These are phyloP conservation scores for Darwinula stevensoni DNA, from an alignment of 2,888 invertebrate genomes.

Conservation along the genomic window DNA sequence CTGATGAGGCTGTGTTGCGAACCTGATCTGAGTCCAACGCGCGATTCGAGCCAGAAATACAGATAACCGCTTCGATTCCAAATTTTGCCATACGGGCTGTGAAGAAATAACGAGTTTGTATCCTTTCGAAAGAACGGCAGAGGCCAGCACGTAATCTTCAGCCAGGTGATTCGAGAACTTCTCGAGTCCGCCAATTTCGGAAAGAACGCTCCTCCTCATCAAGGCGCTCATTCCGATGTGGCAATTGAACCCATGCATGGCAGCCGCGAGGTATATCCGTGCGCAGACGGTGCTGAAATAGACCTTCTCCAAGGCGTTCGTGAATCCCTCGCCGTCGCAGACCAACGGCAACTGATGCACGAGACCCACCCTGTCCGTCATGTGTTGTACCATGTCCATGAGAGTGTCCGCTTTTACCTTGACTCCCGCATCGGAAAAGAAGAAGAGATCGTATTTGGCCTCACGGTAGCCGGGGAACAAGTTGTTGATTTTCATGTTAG, in stretches of 20 bases:
- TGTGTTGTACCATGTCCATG: constrained; percentile 71
- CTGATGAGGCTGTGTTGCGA: constrained; percentile 78
- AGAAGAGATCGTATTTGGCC: constrained; percentile 57
- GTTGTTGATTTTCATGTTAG: constrained; percentile 98
- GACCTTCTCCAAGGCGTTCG: too few species aligned
- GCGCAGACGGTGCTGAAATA: constrained; percentile 95
- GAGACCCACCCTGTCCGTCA: constrained; percentile 65
- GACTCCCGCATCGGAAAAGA: constrained; percentile 86
- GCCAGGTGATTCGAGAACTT: constrained; percentile 79
- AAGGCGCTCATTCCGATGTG: constrained; percentile 96
- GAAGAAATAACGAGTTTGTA: too few species aligned
- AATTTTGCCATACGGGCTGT: too few species aligned
- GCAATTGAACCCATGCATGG: constrained; percentile 72
- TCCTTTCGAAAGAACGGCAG: too few species aligned
- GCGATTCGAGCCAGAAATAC: constrained; percentile 3
- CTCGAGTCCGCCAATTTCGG: constrained; percentile 68
- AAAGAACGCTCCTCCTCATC: constrained; percentile 57
- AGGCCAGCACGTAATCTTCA: constrained; percentile 93
- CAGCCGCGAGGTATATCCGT: constrained; percentile 72
- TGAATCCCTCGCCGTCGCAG: constrained; percentile 73
- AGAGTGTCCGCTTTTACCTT: constrained; percentile 81
- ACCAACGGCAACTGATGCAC: constrained; percentile 96
- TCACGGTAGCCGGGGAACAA: constrained; percentile 83
- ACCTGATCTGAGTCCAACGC: constrained; percentile 80
- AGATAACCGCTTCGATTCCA: too few species aligned